A percentile compares a stretch with the other conserved stretches of the same genome.
phyloP scores from a whole-genome alignment of 2,797 vertebrate genomes.

The Chaetodon trifasciatus region DNA sequence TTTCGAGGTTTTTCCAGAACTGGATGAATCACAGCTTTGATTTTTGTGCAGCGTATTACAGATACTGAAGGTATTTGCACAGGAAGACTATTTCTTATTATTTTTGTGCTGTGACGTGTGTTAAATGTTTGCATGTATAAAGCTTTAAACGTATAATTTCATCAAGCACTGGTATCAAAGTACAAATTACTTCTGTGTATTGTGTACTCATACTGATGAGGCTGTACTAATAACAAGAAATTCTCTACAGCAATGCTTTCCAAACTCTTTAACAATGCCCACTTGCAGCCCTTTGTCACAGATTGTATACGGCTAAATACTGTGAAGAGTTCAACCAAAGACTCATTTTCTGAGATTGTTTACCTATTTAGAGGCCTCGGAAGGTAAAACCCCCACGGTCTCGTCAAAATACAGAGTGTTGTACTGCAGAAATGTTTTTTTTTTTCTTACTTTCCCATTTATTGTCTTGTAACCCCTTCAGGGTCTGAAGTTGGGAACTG shows the following conservation, averaged over 20 bases:
- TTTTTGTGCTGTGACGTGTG: background rate
- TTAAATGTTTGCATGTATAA: slow-evolving; percentile 3
- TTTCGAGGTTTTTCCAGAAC: slow-evolving; percentile 2
- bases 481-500: background rate
- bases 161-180: background rate
- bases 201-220: slow-evolving; percentile 7
- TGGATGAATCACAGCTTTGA: background rate
- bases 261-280: no score
- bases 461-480: background rate
- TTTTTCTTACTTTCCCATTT: background rate
- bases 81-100: background rate
- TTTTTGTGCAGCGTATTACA: background rate
- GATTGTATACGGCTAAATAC: background rate
- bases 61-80: slow-evolving; percentile 5
- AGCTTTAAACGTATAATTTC: background rate
- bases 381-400: background rate
- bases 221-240: background rate
- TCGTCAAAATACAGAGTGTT: background rate
- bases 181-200: background rate
- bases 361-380: background rate
- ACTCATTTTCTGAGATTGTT: background rate
- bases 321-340: background rate
- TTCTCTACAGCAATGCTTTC: background rate
- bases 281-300: background rate
- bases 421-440: background rate